These are phyloP conservation scores for Ochlodes sylvanus DNA, from an alignment of 2,888 invertebrate genomes.

Conservation along the genomic window DNA sequence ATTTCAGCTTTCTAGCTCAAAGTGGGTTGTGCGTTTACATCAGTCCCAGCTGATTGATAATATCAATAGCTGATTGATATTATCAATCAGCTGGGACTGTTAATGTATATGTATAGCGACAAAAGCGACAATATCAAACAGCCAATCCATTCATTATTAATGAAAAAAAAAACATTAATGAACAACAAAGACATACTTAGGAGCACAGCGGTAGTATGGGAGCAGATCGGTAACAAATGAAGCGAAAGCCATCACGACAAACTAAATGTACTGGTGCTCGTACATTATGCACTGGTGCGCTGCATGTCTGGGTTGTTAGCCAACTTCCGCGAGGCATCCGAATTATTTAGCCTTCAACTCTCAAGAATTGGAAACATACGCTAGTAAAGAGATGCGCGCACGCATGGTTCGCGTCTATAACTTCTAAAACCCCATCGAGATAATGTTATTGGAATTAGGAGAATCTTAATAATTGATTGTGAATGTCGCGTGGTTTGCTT, in stretches of 20 bases:
- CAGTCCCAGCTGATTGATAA: too few relatives aligned
- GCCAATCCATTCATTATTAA: background rate
- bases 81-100: too few relatives aligned
- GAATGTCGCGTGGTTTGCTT: too few relatives aligned
- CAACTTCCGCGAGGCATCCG: conserved; percentile 63
- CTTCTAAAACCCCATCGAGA: background rate
- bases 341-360: conserved; percentile 65
- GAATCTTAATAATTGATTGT: too few relatives aligned
- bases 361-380: conserved; percentile 48
- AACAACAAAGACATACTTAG: too few relatives aligned
- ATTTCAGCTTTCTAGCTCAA: too few relatives aligned
- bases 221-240: conserved; percentile 20
- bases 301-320: conserved; percentile 58
- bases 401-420: conserved; percentile 21
- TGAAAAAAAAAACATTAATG: background rate
- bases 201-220: background rate
- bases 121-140: too few relatives aligned
- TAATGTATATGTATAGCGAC: too few relatives aligned
- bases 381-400: background rate
- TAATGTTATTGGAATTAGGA: background rate
- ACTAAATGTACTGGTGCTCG: conserved; percentile 47
- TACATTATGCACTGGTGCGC: conserved; percentile 47
- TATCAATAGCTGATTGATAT: too few relatives aligned
- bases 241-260: conserved; percentile 53
- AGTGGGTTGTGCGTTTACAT: too few relatives aligned